Base-by-base conservation (phyloP, 2,888 invertebrate genomes). In the Megalurothrips usitatus region DNA sequence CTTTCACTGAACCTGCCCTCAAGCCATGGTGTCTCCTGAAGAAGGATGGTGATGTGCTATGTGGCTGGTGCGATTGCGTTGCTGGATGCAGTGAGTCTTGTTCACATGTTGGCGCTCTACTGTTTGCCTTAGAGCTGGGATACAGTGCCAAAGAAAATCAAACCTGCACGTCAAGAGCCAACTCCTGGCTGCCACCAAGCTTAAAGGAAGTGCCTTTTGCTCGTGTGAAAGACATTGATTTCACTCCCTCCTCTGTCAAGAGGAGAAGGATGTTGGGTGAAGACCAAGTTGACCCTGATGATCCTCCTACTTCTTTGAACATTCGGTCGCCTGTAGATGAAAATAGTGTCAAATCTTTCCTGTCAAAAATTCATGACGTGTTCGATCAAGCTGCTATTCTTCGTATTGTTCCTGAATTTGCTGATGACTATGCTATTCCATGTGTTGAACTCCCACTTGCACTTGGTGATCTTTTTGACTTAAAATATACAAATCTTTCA, bases 71-170 rank as follows among this genome's bases (percentile, higher is more conserved):
- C 26, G n/a, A 68, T 14, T 80, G 80, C 23, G 63, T 68, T 23
- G 80, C 80, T 47, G 63, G 80, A 12, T 28, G 49, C 23, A 43
- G 80, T 26, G 80, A 80, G 43, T 58, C 63, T 14, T 80, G 80
- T 28, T 28, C 26, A 19, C 80, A 80, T 80, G 63, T 80, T 34
- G 80, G 28, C 17, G 68, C 68, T 34, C n/a, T 80, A 34, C 23
- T 80, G 19, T 80, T 26, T 68, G 80, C 68, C 23, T n/a, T 80
- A 4, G 80, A 52, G 23, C 34, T 68, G n/a, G 43, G 52, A 63
- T 14, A 14, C n/a, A n/a, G 9, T 19, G 19, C 9, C n/a, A 63
- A 63, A 19, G n/a, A 11, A n/a, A 19, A 63, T n/a, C 14, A 14
- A 63, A 63, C 63, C 2, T 63, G 63, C 63, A 63, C 63, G 1